phyloP scores from a whole-genome alignment of 2,113 vertebrate genomes.

The Aegypius monachus region DNA sequence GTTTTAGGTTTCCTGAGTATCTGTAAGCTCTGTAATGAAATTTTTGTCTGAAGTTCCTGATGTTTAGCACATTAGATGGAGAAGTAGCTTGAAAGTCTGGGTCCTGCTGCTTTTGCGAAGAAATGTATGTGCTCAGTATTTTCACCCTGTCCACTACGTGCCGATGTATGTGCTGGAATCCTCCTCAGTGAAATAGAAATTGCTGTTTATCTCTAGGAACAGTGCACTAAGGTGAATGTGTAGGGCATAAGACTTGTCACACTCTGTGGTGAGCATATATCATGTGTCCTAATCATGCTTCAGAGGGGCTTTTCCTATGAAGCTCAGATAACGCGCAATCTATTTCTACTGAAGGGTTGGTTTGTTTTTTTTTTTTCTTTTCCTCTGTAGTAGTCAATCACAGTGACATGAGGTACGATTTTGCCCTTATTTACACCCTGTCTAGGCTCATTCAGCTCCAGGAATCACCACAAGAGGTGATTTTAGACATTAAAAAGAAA shows the following conservation, averaged over 20 bases:
- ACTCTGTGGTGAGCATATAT: background rate
- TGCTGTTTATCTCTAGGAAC: background rate
- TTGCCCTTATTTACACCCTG: background rate
- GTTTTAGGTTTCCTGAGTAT: background rate
- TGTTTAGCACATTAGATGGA: background rate
- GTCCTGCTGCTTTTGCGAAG: background rate
- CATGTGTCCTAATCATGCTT: background rate
- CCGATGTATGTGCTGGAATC: background rate
- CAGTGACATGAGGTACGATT: background rate
- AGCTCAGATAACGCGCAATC: background rate
- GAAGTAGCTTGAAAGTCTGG: background rate
- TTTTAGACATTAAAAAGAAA: background rate
- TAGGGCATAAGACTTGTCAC: fast-evolving
- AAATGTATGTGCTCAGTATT: background rate
- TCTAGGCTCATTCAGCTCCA: background rate
- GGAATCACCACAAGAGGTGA: background rate
- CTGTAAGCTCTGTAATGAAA: background rate
- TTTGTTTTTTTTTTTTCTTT: background rate
- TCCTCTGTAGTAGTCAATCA: background rate
- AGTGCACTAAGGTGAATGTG: background rate
- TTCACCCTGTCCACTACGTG: background rate
- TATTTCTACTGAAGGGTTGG: background rate
- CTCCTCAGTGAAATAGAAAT: background rate
- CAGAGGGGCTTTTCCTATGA: background rate
- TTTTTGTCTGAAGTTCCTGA: background rate